Conservation (phyloP, 2,113 vertebrate species). For the Gymnocephalus cernua region DNA sequence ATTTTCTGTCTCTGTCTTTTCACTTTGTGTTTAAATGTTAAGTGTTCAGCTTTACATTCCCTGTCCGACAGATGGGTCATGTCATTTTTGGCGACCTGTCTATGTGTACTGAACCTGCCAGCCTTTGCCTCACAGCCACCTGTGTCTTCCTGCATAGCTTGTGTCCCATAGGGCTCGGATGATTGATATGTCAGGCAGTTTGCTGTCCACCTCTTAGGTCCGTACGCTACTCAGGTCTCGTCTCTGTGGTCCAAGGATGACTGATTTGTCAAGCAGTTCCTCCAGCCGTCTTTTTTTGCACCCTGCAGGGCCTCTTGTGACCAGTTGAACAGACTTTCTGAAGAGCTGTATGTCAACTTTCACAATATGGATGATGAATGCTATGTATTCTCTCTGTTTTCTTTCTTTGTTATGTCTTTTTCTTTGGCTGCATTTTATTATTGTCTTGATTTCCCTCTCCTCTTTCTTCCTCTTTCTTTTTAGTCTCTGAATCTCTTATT, state of each 20-base stretch:
- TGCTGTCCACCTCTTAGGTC: constrained; percentile 61
- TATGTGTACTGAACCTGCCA: constrained; percentile 54
- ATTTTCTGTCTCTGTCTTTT: not conserved
- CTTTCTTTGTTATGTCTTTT: constrained; percentile 25
- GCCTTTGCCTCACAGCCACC: constrained; percentile 63
- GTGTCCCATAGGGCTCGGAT: constrained; percentile 59
- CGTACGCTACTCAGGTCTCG: constrained; percentile 54
- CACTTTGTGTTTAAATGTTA: constrained; percentile 21
- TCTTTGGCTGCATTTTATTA: constrained; percentile 28
- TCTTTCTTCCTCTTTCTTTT: constrained; percentile 12
- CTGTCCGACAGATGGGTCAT: constrained; percentile 30
- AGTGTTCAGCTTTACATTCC: constrained; percentile 21
- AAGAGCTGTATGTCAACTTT: constrained; percentile 39
- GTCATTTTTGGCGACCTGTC: constrained; percentile 37
- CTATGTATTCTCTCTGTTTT: constrained; percentile 35
- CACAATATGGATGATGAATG: constrained; percentile 57
- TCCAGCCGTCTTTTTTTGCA: constrained; percentile 26
- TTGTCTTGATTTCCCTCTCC: constrained; percentile 35
- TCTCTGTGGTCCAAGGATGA: constrained; percentile 58
- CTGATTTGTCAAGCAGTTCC: constrained; percentile 63
- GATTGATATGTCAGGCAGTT: constrained; percentile 78
- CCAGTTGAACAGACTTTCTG: constrained; percentile 40
- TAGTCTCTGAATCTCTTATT: constrained; percentile 63
- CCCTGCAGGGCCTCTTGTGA: constrained; percentile 37
- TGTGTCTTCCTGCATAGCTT: constrained; percentile 56